phyloP scores from a whole-genome alignment of 2,113 vertebrate genomes.

The Macquaria australasica region DNA sequence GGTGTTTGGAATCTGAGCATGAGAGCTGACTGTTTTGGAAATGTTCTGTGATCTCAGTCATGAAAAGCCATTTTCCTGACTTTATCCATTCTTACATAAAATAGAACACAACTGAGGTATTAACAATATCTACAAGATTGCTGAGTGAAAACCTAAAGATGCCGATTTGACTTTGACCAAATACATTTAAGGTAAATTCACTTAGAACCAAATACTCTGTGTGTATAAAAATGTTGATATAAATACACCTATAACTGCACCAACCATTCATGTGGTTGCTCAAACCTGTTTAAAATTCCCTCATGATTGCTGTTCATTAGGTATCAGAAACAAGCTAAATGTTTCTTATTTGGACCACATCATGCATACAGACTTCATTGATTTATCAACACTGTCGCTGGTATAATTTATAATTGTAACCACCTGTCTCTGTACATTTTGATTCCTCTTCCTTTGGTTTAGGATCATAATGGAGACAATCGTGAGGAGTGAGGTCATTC shows the following conservation, averaged over 20 bases:
- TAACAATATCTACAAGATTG: background rate
- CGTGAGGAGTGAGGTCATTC: constrained; percentile 63
- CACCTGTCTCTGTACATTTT: background rate
- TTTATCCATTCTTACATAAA: background rate
- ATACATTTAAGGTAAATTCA: background rate
- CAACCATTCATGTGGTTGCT: background rate
- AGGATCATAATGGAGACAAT: constrained; percentile 14
- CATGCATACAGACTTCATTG: background rate
- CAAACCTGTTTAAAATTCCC: background rate
- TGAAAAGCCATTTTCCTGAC: background rate
- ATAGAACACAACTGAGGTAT: too few species aligned
- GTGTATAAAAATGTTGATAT: too few species aligned
- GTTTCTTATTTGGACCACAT: background rate
- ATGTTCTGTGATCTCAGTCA: fast-evolving
- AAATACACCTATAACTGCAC: too few species aligned
- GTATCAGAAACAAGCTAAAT: background rate
- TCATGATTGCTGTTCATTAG: background rate
- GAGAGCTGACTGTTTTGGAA: background rate
- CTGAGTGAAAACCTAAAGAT: background rate
- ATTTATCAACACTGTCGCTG: background rate
- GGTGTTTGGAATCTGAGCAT: background rate
- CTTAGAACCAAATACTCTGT: too few species aligned
- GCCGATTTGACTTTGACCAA: background rate
- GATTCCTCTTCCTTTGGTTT: background rate
- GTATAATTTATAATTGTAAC: background rate